Percentiles rank a stretch among this genome's conserved stretches.
phyloP scores from a whole-genome alignment of 2,797 vertebrate species.

The Peromyscus eremicus region DNA sequence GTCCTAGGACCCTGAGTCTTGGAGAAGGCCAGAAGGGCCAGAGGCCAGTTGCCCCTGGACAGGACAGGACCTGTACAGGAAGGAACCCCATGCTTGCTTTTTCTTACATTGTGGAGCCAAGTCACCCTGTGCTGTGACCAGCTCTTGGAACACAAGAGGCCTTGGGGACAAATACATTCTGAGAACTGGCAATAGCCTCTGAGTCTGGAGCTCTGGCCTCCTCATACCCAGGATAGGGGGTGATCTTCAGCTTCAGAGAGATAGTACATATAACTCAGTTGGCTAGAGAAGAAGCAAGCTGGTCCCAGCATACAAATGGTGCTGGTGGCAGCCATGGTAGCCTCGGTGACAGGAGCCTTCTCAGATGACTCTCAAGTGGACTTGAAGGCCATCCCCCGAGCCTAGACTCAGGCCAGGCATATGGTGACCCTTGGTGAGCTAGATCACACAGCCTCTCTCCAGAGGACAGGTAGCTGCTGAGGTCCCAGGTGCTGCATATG shows the following conservation, averaged over 20 bases:
- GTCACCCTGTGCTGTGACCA: not conserved
- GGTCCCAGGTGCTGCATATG: no score
- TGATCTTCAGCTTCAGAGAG: not conserved
- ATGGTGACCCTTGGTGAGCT: not conserved
- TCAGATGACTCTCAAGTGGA: not conserved
- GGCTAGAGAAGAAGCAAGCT: not conserved
- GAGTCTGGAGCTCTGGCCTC: not conserved
- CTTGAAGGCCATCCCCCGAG: not conserved
- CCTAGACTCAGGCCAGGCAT: no score
- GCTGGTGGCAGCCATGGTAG: not conserved
- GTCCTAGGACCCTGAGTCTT: not conserved
- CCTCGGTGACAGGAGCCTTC: not conserved
- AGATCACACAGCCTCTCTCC: not conserved
- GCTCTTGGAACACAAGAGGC: not conserved
- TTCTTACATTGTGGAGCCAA: accelerated
- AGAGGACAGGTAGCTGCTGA: not conserved
- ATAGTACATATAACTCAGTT: not conserved
- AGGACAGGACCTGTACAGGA: not conserved
- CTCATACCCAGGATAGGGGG: not conserved
- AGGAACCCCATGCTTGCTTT: accelerated
- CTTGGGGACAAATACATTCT: not conserved
- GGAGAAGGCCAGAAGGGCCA: not conserved
- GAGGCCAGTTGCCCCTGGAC: no score
- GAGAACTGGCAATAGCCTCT: no score
- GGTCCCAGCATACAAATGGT: accelerated